phyloP scores from a whole-genome alignment of 2,888 invertebrate genomes.

The Stenchaetothrips biformis region DNA sequence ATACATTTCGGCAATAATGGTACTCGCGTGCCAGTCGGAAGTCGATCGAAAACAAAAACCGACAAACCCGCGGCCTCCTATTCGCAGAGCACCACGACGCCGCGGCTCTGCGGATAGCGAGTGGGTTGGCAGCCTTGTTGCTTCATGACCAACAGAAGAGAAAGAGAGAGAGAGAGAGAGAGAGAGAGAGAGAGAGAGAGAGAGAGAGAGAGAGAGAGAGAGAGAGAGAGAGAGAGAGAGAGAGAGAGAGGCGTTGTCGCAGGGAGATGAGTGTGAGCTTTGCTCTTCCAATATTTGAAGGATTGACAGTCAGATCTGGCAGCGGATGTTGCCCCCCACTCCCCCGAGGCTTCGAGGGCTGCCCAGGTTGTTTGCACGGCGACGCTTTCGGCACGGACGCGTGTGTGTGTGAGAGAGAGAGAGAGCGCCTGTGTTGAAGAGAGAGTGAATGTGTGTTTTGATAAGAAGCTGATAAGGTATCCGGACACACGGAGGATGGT shows the following conservation, averaged over 20 bases:
- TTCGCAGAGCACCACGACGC: too few relatives aligned
- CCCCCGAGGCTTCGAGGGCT: not conserved
- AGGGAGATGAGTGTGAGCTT: conserved; percentile 5
- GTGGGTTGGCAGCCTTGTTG: too few relatives aligned
- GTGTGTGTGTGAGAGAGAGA: not conserved
- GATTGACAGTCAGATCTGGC: conserved; percentile 16
- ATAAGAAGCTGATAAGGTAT: not conserved
- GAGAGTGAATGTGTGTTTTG: conserved; percentile 1
- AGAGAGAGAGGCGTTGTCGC: not conserved
- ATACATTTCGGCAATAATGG: too few relatives aligned
- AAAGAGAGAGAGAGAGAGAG: too few relatives aligned
- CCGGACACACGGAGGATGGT: not conserved
- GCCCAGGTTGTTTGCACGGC: conserved; percentile 11
- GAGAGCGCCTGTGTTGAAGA: not conserved
- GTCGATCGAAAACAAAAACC: too few relatives aligned
- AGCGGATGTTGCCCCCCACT: not conserved
- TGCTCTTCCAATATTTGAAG: conserved; percentile 10
- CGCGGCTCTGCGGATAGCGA: too few relatives aligned
- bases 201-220: too few relatives aligned
- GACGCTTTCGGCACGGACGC: not conserved
- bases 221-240: too few relatives aligned
- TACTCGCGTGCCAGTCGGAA: too few relatives aligned
- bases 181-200: too few relatives aligned
- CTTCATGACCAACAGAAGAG: too few relatives aligned
- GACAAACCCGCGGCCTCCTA: too few relatives aligned